Evolutionary conservation across 2,113 vertebrate species (phyloP), one percentile per base, ranked within the genome.

Genomic region (Rhadina sibilatrix): DNA sequence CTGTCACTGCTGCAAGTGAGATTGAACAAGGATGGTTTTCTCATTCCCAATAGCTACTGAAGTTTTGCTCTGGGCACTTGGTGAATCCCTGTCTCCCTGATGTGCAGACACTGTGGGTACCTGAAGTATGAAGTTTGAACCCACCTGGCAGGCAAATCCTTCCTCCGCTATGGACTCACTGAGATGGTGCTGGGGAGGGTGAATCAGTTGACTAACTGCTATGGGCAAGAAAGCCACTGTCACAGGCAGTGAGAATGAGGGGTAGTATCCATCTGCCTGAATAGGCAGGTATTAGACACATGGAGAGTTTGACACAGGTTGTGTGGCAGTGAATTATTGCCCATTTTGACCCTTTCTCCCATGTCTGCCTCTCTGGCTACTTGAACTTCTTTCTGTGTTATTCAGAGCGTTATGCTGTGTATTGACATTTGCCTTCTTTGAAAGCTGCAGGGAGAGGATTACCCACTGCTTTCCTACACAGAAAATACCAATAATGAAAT

Each of bases 381-480:
- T 81, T 0, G 0, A 23, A 44, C 33, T 81, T 78, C 25, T 89
- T 87, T 54, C 37, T 74, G 28, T 74, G 30, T 74, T 83, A 74
- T 77, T 90, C 74, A 79, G 70, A 82, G 40, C 46, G 12, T 91
- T 89, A 65, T 60, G 82, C 47, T 53, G 9, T 37, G 15, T 79
- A 86, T 77, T 90, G 83, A 85, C 56, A 53, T 59, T 66, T 94
- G 28, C 23, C 8, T 9, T 23, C 75, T 94, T 92, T 86, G 75
- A 94, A 88, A 94, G 68, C 90, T 92, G 47, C 59, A 75, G 66
- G 54, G 82, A 88, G 23, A 90, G 27, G 59, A 87, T 81, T 90
- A 78, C 38, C 54, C 52, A 22, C 68, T 75, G 68, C 27, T 65
- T 90, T 35, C 68, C 44, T 87, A 63, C 8, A 10, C 33, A 35